These are phyloP conservation scores for Mimachlamys varia DNA, from an alignment of 2,888 invertebrate species.

Conservation along the genomic window DNA sequence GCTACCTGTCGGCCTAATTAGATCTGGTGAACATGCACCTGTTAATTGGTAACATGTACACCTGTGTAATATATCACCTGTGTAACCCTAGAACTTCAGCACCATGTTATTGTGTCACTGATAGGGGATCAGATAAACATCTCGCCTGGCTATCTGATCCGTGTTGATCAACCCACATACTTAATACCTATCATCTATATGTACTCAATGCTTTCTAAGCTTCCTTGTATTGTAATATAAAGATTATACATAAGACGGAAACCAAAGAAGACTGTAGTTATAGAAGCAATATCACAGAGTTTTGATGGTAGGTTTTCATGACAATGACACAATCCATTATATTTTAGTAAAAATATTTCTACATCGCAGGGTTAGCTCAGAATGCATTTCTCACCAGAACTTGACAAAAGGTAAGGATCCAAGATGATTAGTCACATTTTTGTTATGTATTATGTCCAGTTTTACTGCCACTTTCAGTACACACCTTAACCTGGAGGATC, in stretches of 20 bases:
- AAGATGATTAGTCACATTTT: not conserved
- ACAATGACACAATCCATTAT: no score
- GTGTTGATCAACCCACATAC: not conserved
- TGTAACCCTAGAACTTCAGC: not conserved
- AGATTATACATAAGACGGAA: no score
- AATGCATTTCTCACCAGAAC: not conserved
- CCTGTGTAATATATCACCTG: not conserved
- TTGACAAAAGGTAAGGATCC: not conserved
- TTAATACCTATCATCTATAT: no score
- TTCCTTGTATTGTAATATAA: not conserved
- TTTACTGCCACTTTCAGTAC: no score
- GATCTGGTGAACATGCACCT: constrained; percentile 4
- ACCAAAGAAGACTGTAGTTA: no score
- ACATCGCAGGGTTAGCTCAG: not conserved
- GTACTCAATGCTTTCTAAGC: not conserved
- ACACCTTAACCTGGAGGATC: no score
- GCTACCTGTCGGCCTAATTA: constrained; percentile 7
- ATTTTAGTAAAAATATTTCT: no score
- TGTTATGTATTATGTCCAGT: no score
- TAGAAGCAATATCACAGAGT: not conserved
- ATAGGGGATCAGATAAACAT: not conserved
- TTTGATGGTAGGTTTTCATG: not conserved
- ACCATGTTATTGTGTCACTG: not conserved
- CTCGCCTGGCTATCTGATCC: not conserved
- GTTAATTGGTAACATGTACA: constrained; percentile 20